Conservation (phyloP, 2,888 invertebrate species). For the Campopleginae sp. region DNA sequence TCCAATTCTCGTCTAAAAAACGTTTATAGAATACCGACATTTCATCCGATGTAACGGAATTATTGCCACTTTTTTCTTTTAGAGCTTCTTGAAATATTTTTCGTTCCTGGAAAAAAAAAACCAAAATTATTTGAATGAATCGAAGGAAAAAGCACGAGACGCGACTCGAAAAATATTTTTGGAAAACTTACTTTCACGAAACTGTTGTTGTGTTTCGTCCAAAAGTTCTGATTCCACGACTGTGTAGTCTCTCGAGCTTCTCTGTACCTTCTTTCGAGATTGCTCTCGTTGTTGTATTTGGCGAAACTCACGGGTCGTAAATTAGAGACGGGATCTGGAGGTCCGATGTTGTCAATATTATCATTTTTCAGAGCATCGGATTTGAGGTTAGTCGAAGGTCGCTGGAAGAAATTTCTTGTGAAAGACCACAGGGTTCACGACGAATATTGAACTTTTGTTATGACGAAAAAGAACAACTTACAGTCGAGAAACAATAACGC, state of each 20-base stretch:
- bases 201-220: conserved; percentile 91
- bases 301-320: conserved; percentile 90
- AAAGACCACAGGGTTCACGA: background rate
- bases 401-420: conserved; percentile 28
- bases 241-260: conserved; percentile 89
- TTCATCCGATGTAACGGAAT: conserved; percentile 90
- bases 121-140: too few relatives aligned
- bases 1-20: conserved; percentile 93
- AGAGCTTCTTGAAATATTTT: conserved; percentile 80
- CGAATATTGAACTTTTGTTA: background rate
- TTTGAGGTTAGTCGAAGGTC: conserved; percentile 48
- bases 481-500: background rate
- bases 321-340: conserved; percentile 92
- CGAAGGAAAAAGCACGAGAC: background rate
- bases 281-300: conserved; percentile 88
- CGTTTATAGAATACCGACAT: conserved; percentile 95
- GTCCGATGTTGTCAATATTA: conserved; percentile 89
- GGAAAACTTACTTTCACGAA: conserved; percentile 85
- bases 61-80: conserved; percentile 81
- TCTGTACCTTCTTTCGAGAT: conserved; percentile 88
- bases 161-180: background rate
- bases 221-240: conserved; percentile 94
- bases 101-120: conserved; percentile 81
- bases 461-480: background rate
- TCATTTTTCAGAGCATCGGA: conserved; percentile 20